Evolutionary conservation across 2,797 vertebrate species (phyloP).

Genomic region (Myripristis jacobus): DNA sequence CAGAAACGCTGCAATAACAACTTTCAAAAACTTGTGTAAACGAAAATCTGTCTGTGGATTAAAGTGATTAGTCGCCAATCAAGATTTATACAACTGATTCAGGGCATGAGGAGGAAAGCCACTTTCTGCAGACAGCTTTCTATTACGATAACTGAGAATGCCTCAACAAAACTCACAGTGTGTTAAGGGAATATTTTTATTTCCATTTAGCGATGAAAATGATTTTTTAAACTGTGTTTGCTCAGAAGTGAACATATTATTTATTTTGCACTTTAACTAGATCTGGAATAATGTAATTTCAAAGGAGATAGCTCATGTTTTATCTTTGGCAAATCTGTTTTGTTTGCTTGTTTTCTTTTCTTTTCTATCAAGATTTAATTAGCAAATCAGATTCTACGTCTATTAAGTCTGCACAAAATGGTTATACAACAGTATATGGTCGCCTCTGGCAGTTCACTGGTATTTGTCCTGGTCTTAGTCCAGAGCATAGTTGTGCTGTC

Average conservation of each 20-base stretch:
- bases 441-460: slow-evolving; percentile 47
- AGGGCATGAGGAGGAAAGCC: neutral
- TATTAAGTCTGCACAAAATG: neutral
- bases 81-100: slow-evolving; percentile 25
- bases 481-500: slow-evolving; percentile 68
- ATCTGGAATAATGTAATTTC: neutral
- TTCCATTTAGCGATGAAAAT: neutral
- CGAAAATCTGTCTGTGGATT: slow-evolving; percentile 32
- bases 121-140: neutral
- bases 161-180: neutral
- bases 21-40: neutral
- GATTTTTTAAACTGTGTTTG: neutral
- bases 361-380: neutral
- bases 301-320: neutral
- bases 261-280: neutral
- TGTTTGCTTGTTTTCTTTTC: neutral
- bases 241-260: neutral
- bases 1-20: slow-evolving; percentile 5
- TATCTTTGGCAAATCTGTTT: neutral
- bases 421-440: slow-evolving; percentile 3
- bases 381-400: neutral
- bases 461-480: slow-evolving; percentile 44
- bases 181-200: neutral
- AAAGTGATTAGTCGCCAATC: slow-evolving; percentile 30
- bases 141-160: neutral